Evolutionary conservation across 2,113 vertebrate genomes (phyloP), one percentile per base, ranked within the genome.

Genomic region (Pithys albifrons): DNA sequence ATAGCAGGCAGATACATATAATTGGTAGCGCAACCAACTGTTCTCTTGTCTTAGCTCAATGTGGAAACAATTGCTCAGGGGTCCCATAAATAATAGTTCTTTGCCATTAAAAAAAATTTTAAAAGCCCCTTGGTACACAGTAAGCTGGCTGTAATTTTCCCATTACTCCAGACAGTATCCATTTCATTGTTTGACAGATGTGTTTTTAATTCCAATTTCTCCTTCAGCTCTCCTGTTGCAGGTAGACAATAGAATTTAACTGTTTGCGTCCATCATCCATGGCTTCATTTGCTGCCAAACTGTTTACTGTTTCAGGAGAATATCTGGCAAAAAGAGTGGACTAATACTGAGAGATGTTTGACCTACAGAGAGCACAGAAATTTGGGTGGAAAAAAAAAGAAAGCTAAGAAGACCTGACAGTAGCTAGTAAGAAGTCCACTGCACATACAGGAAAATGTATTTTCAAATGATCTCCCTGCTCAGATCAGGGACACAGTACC

Each of bases 91-190:
- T 85, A 85, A 89, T 15, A 54, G 31, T 76, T 93, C 58, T 41
- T 43, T 43, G 41, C 41, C 41, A 43, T 43, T 43, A 43, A 43
- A 43, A 41, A 14, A 14, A 14, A 15, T 43, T 43, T 43, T 43
- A 14, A 22, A 33, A 35, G 29, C 7, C 46, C n/a, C 41, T 70
- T 27, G 29, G n/a, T 80, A 82, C 45, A 75, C 70, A 39, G 17
- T 79, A 91, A 93, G 2, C n/a, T 62, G 72, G 66, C 88, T 88
- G 91, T 51, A 71, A 89, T 96, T 93, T 94, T 90, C 90, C 55
- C 52, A 52, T 95, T 95, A 70, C 78, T 93, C 59, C 75, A 93
- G 67, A 87, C 55, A 85, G 45, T 61, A 58, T 77, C 41, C 58
- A 73, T 72, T 93, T 91, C 71, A 83, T 39, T 70, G 49, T 27